phyloP scores from a whole-genome alignment of 1,140 invertebrate species.

The Maniola jurtina region DNA sequence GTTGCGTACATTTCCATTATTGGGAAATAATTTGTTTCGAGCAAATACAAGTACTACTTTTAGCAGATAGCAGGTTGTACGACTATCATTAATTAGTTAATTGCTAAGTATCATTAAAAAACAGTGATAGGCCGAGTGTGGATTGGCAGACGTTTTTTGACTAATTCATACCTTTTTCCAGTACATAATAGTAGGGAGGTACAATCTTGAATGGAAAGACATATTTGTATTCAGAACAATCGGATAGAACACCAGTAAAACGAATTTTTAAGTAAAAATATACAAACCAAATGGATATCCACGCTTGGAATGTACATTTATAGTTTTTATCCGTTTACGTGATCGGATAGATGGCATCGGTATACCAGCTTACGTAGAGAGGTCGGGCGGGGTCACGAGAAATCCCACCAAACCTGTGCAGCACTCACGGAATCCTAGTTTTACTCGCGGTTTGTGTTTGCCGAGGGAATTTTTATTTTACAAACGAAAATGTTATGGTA shows the following conservation, averaged over 20 bases:
- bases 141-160: no score
- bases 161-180: no score
- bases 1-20: background rate
- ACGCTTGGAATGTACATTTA: constrained; percentile 6
- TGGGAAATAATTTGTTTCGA: constrained; percentile 2
- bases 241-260: no score
- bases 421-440: constrained; percentile 11
- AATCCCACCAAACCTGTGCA: constrained; percentile 12
- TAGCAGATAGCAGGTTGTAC: no score
- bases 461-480: constrained; percentile 1
- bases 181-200: no score
- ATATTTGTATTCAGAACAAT: no score
- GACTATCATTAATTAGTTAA: no score
- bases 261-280: background rate
- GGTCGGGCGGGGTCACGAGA: constrained; percentile 19
- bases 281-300: constrained; percentile 6
- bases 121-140: no score
- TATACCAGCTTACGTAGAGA: background rate
- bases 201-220: no score
- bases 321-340: constrained; percentile 3
- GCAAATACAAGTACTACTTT: no score
- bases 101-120: no score
- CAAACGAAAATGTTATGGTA: constrained; percentile 6
- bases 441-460: constrained; percentile 1
- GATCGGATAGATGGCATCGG: constrained; percentile 8